Base-by-base conservation (phyloP, 2,113 vertebrate species). In the Trichomycterus rosablanca region DNA sequence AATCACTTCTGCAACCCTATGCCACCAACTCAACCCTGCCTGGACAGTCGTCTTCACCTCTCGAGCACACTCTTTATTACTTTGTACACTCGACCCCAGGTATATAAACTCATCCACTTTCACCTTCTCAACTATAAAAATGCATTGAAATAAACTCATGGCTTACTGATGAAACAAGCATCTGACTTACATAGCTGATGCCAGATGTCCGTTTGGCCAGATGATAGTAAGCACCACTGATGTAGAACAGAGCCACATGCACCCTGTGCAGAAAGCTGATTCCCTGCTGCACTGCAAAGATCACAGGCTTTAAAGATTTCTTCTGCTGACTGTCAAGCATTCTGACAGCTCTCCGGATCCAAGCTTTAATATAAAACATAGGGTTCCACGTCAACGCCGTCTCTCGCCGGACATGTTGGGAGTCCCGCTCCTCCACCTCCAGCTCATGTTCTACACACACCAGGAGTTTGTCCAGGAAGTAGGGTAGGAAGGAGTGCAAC, bases 201-300 rank as follows among this genome's bases (percentile, higher is more conserved):
- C 89, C 89, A 0, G 91, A 18, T 3, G 84, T 49, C 76, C 96
- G 87, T 81, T 94, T 97, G 35, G 91, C 88, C 11, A 96, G 71
- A 71, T 97, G 91, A 40, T 99, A 97, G 73, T 92, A 98, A 0
- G 79, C 53, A 1, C 93, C 90, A 0, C 66, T 84, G 71, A 96
- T 69, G 73, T 97, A 97, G 75, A 99, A 99, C 22, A 88, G 42
- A 9, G 93, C 91, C 18, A 92, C 67, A 0, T 98, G 94, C 2
- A 97, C 63, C 19, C 90, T 78, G 32, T 83, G 87, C 2, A 97
- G 78, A 44, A 90, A 73, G 8, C 84, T 68, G 1, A 97, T 14
- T 8, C 76, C 64, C 48, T 91, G 89, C 43, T 87, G 88, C 0
- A 90, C 52, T 2, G 77, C 16, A 0, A 69, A 72, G 14, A 87